Evolutionary conservation across 2,113 vertebrate genomes (phyloP), one percentile per base, ranked within the genome.

Genomic region (Rhinichthys klamathensis): DNA sequence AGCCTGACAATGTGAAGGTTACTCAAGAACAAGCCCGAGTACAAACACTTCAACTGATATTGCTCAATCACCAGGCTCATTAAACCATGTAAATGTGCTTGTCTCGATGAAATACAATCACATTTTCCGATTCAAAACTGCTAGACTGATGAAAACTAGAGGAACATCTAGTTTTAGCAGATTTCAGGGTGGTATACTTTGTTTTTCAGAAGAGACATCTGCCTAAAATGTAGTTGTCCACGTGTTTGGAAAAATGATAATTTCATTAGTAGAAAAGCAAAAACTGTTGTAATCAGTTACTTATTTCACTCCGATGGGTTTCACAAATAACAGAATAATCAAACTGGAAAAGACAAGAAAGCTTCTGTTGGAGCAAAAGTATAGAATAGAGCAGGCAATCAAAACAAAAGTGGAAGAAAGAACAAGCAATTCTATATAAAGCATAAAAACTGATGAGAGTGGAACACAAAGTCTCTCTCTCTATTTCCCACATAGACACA

Each of bases 1-100:
- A 82, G 88, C 86, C 84, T 79, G 86, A 92, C 90, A 86, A 89
- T 84, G 86, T 86, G 91, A 91, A 94, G 92, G 91, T 94, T 88
- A 92, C 87, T 84, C 82, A 51, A 90, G 88, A 90, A 89, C 90
- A 91, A 85, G 86, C 83, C 88, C n/a, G 46, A 82, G 73, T 51
- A 89, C 89, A 87, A 90, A 91, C 88, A 67, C 76, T n/a, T 25
- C 84, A 85, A 86, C 83, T 87, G 87, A 91, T 90, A 82, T 86
- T 87, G 85, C 70, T 75, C 56, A 80, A 83, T 92, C 75, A 63
- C 41, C 23, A 51, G 54, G 30, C 51, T 63, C 72, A 81, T 84
- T 67, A 67, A 65, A 75, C 41, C 70, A 54, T 54, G 41, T 75
- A 67, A 82, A 82, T 82, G 85, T 67, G 69, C 80, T 67, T 67